These are phyloP conservation scores for Chaetodon trifascialis DNA, from an alignment of 2,113 vertebrate species.

Conservation along the genomic window DNA sequence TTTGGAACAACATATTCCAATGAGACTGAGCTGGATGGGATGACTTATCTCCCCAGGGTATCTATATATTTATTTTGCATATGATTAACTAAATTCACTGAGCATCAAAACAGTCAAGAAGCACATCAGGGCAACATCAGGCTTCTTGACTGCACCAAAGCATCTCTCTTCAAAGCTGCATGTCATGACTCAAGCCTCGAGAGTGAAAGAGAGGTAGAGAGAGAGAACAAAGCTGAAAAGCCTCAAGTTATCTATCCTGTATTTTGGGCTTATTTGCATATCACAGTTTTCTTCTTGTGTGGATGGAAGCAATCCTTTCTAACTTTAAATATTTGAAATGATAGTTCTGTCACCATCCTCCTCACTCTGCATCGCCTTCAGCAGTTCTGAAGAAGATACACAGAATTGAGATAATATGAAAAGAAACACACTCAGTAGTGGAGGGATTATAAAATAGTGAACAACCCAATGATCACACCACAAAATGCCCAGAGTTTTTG, in stretches of 20 bases:
- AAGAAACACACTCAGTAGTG: not conserved
- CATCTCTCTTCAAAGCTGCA: constrained; percentile 28
- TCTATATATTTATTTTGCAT: constrained; percentile 35
- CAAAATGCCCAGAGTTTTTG: not conserved
- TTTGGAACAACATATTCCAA: not conserved
- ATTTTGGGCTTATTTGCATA: constrained; percentile 40
- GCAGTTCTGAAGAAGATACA: not conserved
- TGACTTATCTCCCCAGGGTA: constrained; percentile 6
- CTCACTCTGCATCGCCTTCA: not conserved
- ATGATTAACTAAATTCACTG: constrained; percentile 42
- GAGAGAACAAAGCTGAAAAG: constrained; percentile 21
- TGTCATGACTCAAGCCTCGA: constrained; percentile 4
- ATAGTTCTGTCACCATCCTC: constrained; percentile 15
- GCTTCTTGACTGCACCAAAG: constrained; percentile 17
- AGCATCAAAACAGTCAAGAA: constrained; percentile 42
- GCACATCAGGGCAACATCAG: constrained; percentile 29
- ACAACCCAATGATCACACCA: not conserved
- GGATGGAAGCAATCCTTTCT: constrained; percentile 23
- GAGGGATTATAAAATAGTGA: not conserved
- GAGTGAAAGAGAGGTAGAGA: constrained; percentile 21
- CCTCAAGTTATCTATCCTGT: constrained; percentile 36
- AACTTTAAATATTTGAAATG: constrained; percentile 32
- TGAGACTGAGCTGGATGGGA: not conserved
- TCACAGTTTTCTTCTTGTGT: constrained; percentile 8
- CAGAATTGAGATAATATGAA: constrained; percentile 14